These are phyloP conservation scores for Scaptomyza pallida DNA, from an alignment of 1,140 invertebrate genomes.

Conservation along the genomic window DNA sequence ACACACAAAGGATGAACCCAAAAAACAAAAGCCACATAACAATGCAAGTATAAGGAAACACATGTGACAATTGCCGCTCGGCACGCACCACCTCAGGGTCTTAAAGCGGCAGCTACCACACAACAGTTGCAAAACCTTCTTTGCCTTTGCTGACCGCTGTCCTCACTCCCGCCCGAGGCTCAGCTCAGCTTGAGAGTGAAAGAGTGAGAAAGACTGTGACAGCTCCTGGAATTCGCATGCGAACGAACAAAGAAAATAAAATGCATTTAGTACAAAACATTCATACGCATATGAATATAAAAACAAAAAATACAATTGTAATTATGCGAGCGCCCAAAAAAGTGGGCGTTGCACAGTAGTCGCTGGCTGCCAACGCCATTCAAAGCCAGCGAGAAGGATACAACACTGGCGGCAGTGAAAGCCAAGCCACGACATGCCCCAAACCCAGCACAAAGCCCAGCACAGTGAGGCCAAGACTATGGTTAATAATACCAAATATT, in stretches of 20 bases:
- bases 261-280: no score
- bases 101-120: neutral
- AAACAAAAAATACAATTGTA: constrained; percentile 50
- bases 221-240: constrained; percentile 73
- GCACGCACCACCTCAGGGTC: constrained; percentile 45
- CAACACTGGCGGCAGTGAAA: constrained; percentile 63
- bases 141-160: constrained; percentile 16
- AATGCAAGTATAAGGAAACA: constrained; percentile 32
- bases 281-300: constrained; percentile 9
- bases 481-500: no score
- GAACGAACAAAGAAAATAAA: constrained; percentile 25
- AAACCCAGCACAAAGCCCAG: constrained; percentile 16
- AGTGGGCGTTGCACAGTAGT: constrained; percentile 78
- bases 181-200: constrained; percentile 51
- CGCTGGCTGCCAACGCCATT: constrained; percentile 69
- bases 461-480: constrained; percentile 43
- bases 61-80: constrained; percentile 66
- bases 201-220: constrained; percentile 37
- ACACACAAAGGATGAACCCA: constrained; percentile 17
- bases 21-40: constrained; percentile 20
- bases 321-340: constrained; percentile 61
- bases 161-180: constrained; percentile 28
- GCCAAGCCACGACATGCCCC: constrained; percentile 20
- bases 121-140: neutral
- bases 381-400: constrained; percentile 8